phyloP scores from a whole-genome alignment of 2,113 vertebrate species.

The Plecotus auritus region DNA sequence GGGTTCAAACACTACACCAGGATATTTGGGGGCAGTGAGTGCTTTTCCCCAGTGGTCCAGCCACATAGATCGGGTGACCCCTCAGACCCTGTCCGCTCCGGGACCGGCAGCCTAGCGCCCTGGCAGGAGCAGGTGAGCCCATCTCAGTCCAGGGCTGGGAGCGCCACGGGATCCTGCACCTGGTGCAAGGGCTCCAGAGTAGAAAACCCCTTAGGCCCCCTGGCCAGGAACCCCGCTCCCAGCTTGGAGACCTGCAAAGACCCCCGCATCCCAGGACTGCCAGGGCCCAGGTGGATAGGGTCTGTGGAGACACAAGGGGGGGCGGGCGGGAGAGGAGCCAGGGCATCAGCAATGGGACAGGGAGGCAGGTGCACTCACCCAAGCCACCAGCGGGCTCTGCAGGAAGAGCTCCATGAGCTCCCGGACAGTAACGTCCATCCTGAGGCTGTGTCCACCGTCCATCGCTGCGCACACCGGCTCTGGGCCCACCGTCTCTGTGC shows the following conservation, averaged over 20 bases:
- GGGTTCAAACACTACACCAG: background rate
- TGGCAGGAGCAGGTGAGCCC: constrained; percentile 51
- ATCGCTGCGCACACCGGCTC: too few relatives aligned
- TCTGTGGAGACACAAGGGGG: background rate
- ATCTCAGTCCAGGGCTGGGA: background rate
- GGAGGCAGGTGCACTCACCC: constrained; percentile 81
- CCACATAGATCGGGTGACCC: background rate
- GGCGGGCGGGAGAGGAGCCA: background rate
- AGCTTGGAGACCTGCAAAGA: background rate
- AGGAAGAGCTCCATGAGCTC: constrained; percentile 89
- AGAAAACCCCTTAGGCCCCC: background rate
- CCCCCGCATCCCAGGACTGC: background rate
- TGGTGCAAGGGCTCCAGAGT: background rate
- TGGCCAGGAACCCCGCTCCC: background rate
- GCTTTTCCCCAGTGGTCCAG: background rate
- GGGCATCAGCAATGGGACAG: constrained; percentile 22
- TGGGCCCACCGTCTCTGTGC: too few relatives aligned
- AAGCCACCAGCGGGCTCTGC: constrained; percentile 88
- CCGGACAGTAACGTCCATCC: constrained; percentile 89
- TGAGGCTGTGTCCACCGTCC: constrained; percentile 43
- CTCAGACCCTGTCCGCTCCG: background rate
- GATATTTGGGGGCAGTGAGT: too few relatives aligned
- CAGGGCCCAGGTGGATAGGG: too few relatives aligned
- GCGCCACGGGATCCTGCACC: background rate
- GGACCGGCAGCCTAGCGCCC: background rate